Base-by-base conservation (phyloP, 1,140 invertebrate genomes). In the Drosophila serrata region DNA sequence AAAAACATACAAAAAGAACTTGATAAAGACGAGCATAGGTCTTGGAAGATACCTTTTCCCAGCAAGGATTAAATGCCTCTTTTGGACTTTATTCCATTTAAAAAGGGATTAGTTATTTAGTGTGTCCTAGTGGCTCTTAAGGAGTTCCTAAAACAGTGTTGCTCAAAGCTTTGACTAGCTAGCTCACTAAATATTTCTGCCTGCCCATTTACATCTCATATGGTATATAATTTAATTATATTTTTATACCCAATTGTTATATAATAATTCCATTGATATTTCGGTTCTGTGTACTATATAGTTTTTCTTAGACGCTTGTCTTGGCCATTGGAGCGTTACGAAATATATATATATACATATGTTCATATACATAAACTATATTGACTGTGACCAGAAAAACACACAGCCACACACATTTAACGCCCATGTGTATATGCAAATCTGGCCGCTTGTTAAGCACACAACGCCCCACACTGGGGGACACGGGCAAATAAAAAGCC, bases 241-340 rank as follows among this genome's bases (percentile, higher is more conserved):
- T 15, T 24, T 13, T 24, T 24, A 46, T 4, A 8, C 0, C 6
- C 27, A 6, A 33, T 51, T 15, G 1, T 22, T 51, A 13, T 51
- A 35, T 51, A 51, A 35, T 3, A 19, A 13, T 13, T 51, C 15
- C 29, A 51, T 51, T 51, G 29, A 33, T 22, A 51, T 51, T 51
- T 51, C n/a, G 33, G 13, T 33, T 35, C 45, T 49, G 8, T 53
- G 46, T 49, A 27, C 27, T 22, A 59, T 37, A 35, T 40, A 39
- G 37, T 31, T 31, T 45, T 58, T 37, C 15, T 19, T 33, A 12
- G 40, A 33, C 61, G 56, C 33, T 61, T 43, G 56, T 61, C 63
- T 64, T 57, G 53, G 19, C 63, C 48, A 45, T 57, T 72, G 69
- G 40, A 59, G 69, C 69, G 65, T 73, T 73, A 69, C 62, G 63